Evolutionary conservation across 1,140 invertebrate species (phyloP).

Genomic region (Archivesica marissinica): DNA sequence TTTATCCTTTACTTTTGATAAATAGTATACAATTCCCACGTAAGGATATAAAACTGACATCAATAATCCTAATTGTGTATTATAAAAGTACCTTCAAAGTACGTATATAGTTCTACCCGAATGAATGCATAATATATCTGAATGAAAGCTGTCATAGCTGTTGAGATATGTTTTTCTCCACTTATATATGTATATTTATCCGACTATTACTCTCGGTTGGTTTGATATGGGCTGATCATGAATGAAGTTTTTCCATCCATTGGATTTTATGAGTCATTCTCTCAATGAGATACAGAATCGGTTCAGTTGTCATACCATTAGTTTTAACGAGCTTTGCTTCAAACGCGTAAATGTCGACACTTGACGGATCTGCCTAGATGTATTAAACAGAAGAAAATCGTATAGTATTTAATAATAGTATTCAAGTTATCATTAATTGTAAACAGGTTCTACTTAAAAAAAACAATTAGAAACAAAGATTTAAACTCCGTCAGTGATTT

Average conservation of each 20-base stretch:
- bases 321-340: neutral
- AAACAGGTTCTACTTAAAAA: no score
- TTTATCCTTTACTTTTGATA: no score
- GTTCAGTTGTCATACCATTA: neutral
- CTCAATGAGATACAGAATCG: neutral
- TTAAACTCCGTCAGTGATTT: no score
- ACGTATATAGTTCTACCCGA: slow-evolving; percentile 24
- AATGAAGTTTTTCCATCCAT: slow-evolving; percentile 9
- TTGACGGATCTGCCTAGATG: neutral
- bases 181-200: neutral
- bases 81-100: neutral
- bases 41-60: slow-evolving; percentile 4
- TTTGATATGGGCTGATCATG: neutral
- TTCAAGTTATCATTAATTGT: no score
- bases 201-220: neutral
- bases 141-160: neutral
- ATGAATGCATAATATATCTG: slow-evolving; percentile 16
- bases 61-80: neutral
- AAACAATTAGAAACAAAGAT: no score
- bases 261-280: slow-evolving; percentile 1
- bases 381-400: no score
- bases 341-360: neutral
- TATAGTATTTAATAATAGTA: no score
- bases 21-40: neutral
- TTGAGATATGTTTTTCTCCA: neutral